Evolutionary conservation across 2,113 vertebrate genomes (phyloP), one percentile per base, ranked within the genome.

Genomic region (Otis tarda): DNA sequence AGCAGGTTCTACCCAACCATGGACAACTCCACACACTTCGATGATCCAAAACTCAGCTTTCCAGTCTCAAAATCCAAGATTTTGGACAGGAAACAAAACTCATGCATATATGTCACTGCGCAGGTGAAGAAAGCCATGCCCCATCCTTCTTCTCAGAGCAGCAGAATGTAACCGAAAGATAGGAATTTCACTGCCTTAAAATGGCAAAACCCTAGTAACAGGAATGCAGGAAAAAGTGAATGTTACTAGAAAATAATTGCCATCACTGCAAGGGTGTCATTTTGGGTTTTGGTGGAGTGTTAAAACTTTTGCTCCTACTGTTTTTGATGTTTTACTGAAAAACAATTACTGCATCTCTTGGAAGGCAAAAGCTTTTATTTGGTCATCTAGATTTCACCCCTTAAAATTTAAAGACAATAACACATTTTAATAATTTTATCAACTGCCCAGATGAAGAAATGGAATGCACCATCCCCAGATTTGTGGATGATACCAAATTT

Each of bases 281-380:
- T 63, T 60, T 20, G 31, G 2, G 7, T 4, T 55, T 79, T 24
- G 1, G 8, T 69, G 16, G 15, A 69, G 23, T 0, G 2, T 49
- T 65, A 80, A 89, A 89, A 73, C 8, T 82, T 68, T 30, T 45
- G 25, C 6, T 83, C 20, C 10, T 55, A 23, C 31, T 75, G 17
- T 57, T 90, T 84, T 49, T 64, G 57, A 35, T 10, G 7, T 69
- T 70, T 70, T 47, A 53, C 13, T 65, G 24, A 64, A 90, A 87
- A 88, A 68, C 35, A 85, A 24, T 20, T 52, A 35, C 21, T 56
- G 39, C 70, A 63, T 70, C 33, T 74, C 50, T 88, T 5, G 2
- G 27, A 56, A 69, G 2, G 1, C 3, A 41, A 3, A 86, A 75
- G 19, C 12, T 37, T 47, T 83, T 57, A 35, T 83, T 56, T 57